phyloP scores from a whole-genome alignment of 2,113 vertebrate species.

The Gallinago media region DNA sequence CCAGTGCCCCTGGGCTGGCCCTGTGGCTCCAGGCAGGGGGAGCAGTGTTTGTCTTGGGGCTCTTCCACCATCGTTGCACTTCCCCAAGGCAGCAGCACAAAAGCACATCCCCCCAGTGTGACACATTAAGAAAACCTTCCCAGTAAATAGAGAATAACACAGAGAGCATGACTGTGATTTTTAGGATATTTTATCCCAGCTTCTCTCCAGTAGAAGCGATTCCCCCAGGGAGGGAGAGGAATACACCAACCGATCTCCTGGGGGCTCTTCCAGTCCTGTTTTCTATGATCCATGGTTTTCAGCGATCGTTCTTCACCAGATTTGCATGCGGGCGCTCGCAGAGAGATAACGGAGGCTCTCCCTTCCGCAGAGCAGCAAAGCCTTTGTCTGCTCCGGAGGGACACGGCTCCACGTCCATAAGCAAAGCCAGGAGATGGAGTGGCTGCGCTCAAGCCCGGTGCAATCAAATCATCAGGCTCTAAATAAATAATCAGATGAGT shows the following conservation, averaged over 20 bases:
- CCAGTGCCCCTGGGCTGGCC: background rate
- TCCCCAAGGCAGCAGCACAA: background rate
- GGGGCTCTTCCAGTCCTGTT: background rate
- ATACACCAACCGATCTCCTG: background rate
- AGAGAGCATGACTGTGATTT: background rate
- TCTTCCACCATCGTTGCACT: accelerated
- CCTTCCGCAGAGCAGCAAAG: background rate
- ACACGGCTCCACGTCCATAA: accelerated
- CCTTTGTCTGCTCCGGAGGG: background rate
- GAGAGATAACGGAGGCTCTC: background rate
- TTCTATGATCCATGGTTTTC: background rate
- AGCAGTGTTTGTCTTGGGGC: background rate
- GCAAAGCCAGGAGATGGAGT: background rate
- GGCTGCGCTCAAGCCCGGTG: background rate
- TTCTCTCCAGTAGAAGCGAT: background rate
- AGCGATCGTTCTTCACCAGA: background rate
- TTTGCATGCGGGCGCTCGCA: background rate
- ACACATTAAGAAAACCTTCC: background rate
- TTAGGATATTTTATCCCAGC: background rate
- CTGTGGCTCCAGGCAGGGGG: background rate
- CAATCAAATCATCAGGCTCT: background rate
- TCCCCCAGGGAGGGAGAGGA: background rate
- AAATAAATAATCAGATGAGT: conserved; percentile 50
- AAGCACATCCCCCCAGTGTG: background rate
- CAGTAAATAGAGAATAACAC: background rate